These are phyloP conservation scores for Galaxea fascicularis DNA, from an alignment of 92 coral and sea anemone species.

Conservation along the genomic window DNA sequence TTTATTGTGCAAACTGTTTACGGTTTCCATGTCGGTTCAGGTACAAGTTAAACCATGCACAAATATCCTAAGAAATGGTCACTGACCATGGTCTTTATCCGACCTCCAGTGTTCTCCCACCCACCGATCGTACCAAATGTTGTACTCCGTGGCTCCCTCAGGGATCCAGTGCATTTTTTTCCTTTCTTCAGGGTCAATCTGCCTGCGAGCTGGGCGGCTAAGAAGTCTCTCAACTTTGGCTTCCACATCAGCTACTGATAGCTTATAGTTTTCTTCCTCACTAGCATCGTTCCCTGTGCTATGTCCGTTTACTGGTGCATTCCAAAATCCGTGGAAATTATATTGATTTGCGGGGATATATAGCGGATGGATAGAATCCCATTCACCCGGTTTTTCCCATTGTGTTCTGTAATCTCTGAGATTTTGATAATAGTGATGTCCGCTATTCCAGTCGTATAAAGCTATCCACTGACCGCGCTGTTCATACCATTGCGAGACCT, in stretches of 20 bases:
- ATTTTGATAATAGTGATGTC: conserved; percentile 87
- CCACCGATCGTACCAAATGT: conserved; percentile 99
- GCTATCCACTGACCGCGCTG: conserved; percentile 94
- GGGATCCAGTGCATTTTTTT: conserved; percentile 94
- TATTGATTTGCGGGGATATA: conserved; percentile 57
- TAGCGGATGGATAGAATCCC: conserved; percentile 87
- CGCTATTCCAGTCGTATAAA: conserved; percentile 78
- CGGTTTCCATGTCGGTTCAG: too few species aligned
- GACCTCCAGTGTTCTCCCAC: conserved; percentile 96
- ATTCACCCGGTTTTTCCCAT: conserved; percentile 89
- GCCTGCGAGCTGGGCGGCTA: conserved; percentile 85
- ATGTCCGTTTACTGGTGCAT: background rate
- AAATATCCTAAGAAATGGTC: too few species aligned
- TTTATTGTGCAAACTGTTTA: too few species aligned
- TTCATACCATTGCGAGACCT: conserved; percentile 71
- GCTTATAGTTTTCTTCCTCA: conserved; percentile 25
- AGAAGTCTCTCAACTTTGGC: conserved; percentile 58
- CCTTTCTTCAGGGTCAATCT: conserved; percentile 84
- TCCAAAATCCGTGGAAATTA: conserved; percentile 13
- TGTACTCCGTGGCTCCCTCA: conserved; percentile 97
- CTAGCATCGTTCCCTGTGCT: background rate
- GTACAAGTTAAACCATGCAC: too few species aligned
- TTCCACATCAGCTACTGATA: conserved; percentile 68
- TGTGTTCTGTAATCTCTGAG: conserved; percentile 72
- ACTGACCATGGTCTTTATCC: conserved; percentile 78